Conservation (phyloP, 2,888 invertebrate genomes). For the Escarpia spicata region DNA sequence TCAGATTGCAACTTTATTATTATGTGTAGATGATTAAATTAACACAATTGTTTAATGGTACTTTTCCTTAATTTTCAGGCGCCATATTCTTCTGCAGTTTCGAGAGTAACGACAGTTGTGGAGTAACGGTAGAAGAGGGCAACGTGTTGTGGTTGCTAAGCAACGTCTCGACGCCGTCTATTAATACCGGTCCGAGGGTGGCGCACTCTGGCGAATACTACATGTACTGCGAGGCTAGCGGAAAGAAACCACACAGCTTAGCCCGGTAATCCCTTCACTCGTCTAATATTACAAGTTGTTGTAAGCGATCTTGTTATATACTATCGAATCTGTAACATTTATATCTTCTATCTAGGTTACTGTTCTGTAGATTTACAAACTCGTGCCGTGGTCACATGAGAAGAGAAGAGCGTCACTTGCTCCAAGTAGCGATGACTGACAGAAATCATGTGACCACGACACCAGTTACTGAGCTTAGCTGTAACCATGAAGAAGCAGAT, state of each 20-base stretch:
- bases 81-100: neutral
- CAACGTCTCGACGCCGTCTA: neutral
- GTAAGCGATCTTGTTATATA: neutral
- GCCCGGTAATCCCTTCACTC: neutral
- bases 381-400: no score
- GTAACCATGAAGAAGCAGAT: no score
- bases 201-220: neutral
- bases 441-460: no score
- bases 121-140: neutral
- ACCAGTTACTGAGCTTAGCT: no score
- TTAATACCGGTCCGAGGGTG: neutral
- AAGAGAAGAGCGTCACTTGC: no score
- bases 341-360: no score
- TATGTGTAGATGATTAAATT: neutral
- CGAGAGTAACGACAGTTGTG: neutral
- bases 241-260: neutral
- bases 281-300: neutral
- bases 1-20: no score
- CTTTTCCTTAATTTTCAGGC: neutral
- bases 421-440: no score
- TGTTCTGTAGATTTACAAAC: no score
- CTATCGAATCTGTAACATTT: neutral
- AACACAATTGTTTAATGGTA: neutral
- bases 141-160: neutral
- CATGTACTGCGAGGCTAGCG: neutral